Percentiles rank a stretch among this genome's conserved stretches.
Evolutionary conservation across 1,140 invertebrate species (phyloP).

Genomic region (Drosophila insularis): DNA sequence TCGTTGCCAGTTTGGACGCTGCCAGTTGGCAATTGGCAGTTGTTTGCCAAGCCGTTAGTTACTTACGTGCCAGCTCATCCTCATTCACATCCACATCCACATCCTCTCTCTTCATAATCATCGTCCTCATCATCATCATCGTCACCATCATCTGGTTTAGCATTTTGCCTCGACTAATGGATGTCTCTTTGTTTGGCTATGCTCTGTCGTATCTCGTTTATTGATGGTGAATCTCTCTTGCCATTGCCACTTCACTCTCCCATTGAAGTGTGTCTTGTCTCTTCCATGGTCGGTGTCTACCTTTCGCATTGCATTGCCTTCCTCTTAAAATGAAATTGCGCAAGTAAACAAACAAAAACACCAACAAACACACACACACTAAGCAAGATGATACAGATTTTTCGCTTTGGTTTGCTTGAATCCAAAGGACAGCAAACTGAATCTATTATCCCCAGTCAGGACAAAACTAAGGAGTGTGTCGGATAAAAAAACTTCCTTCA

Average conservation of each 20-base stretch:
- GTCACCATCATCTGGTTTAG: conserved; percentile 18
- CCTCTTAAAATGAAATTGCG: conserved; percentile 51
- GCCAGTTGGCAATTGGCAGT: conserved; percentile 51
- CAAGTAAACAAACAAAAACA: conserved; percentile 60
- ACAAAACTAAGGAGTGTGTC: not conserved
- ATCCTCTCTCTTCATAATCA: not conserved
- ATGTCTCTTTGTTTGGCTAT: conserved; percentile 56
- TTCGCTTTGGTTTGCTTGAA: conserved; percentile 17
- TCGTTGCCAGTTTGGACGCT: conserved; percentile 39
- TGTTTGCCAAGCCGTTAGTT: conserved; percentile 75
- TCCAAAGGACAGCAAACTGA: not conserved
- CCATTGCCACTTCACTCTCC: conserved; percentile 24
- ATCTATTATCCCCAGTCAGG: conserved; percentile 1
- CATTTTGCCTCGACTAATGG: conserved; percentile 62
- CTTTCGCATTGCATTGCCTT: conserved; percentile 30
- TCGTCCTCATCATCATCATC: conserved; percentile 28
- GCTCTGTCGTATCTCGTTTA: conserved; percentile 69
- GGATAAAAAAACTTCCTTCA: not conserved
- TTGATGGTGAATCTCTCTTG: conserved; percentile 60
- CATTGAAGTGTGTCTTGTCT: not conserved
- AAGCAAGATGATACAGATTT: conserved; percentile 23
- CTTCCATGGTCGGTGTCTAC: conserved; percentile 12
- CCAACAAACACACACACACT: not conserved
- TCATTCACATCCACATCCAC: not conserved
- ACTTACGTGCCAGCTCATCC: conserved; percentile 14